Conservation (phyloP, 2,888 invertebrate species). For the Nomada lathburiana region DNA sequence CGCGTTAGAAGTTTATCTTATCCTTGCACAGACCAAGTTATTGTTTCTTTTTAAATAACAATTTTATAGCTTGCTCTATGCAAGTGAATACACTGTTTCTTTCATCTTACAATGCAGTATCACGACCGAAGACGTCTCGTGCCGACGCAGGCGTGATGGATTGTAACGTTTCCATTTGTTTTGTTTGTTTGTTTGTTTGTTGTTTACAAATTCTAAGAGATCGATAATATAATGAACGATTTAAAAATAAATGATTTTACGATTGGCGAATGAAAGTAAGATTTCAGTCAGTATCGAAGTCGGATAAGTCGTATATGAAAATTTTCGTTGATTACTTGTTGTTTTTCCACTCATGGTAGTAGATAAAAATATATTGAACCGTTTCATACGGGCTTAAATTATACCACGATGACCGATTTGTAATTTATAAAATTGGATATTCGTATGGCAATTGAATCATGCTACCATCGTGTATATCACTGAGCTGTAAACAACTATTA, state of each 20-base stretch:
- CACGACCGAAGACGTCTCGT: constrained; percentile 69
- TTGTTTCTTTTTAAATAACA: constrained; percentile 60
- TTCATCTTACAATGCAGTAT: constrained; percentile 38
- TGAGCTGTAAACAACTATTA: constrained; percentile 72
- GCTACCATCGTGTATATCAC: constrained; percentile 47
- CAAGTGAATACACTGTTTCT: constrained; percentile 42
- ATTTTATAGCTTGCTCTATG: constrained; percentile 45
- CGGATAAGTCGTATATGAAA: constrained; percentile 23
- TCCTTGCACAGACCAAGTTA: constrained; percentile 60
- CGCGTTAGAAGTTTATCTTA: constrained; percentile 35
- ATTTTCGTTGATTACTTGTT: constrained; percentile 38
- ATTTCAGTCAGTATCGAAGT: constrained; percentile 42
- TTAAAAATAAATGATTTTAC: constrained; percentile 29
- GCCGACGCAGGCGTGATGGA: constrained; percentile 71
- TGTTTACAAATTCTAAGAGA: constrained; percentile 57
- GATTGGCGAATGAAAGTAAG: constrained; percentile 42
- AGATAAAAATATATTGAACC: constrained; percentile 63
- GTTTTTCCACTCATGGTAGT: constrained; percentile 14
- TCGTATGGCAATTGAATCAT: constrained; percentile 48
- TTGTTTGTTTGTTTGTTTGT: constrained; percentile 3
- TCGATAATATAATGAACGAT: constrained; percentile 34
- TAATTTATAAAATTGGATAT: constrained; percentile 47
- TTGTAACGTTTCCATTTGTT: constrained; percentile 58
- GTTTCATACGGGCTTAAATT: constrained; percentile 74
- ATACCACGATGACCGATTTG: constrained; percentile 46